phyloP scores from a whole-genome alignment of 2,888 invertebrate genomes.

The Gryllus longicercus region DNA sequence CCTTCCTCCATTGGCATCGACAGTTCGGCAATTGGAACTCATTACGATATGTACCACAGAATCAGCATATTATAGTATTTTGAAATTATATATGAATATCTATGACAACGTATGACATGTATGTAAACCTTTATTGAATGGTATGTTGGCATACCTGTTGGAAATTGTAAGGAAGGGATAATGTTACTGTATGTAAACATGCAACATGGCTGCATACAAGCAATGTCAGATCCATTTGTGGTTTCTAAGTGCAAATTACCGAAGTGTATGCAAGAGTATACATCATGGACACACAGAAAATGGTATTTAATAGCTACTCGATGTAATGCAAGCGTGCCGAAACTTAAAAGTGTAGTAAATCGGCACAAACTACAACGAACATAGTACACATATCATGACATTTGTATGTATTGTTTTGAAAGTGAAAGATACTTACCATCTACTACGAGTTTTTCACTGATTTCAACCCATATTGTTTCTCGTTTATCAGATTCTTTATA shows the following conservation, averaged over 20 bases:
- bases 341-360: neutral
- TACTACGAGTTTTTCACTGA: neutral
- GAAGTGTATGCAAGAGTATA: neutral
- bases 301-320: neutral
- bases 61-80: neutral
- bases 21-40: too few species aligned
- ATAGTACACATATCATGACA: neutral
- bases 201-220: constrained; percentile 17
- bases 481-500: constrained; percentile 1
- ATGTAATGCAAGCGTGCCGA: neutral
- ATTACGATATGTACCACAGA: too few species aligned
- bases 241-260: neutral
- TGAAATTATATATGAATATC: neutral
- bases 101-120: constrained; percentile 17
- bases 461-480: constrained; percentile 10
- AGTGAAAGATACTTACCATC: constrained; percentile 17
- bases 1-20: too few species aligned
- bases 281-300: neutral
- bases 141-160: constrained; percentile 17
- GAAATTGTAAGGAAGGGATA: constrained; percentile 17
- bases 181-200: constrained; percentile 17
- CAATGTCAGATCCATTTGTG: constrained; percentile 3
- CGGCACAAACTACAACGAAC: neutral
- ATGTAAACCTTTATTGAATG: constrained; percentile 17
- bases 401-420: neutral